Base-by-base conservation (phyloP, 2,888 invertebrate species). In the Philhelius pedissequus region DNA sequence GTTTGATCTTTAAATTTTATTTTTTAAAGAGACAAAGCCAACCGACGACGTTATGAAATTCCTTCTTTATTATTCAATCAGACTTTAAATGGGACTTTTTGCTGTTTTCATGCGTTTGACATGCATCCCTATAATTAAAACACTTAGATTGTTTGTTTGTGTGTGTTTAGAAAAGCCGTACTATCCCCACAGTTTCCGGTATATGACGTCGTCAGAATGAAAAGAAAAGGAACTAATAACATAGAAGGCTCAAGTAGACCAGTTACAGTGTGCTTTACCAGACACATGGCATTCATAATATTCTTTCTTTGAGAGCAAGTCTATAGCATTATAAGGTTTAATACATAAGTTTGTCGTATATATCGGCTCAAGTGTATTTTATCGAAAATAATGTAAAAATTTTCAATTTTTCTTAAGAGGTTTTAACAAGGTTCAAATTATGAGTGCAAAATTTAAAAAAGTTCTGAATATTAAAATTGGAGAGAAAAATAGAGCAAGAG, bases 1-100 rank as follows among this genome's bases (percentile, higher is more conserved):
- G 62, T 68, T 54, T 60, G 74, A 54, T 79, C 60, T 74, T 74
- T 54, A 52, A 80, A 58, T 69, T 79, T 66, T 73, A 43, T 60
- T 68, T 54, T 52, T 52, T 38, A 43, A 35, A 30, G 60, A 43
- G 32, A 32, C 32, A 32, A n/a, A n/a, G n/a, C n/a, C n/a, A n/a
- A n/a, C n/a, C n/a, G 45, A 8, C 22, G 7, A n/a, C 27, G 8
- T 38, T 11, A 18, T 1, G 13, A 40, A 40, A 27, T 54, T 32
- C 18, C 54, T 32, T 32, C 32, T 32, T 18, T 32, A 32, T 54
- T 54, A 54, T 54, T 32, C 32, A 54, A 56, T 35, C 56, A 35
- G 20, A 35, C 52, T 32, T 48, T 32, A n/a, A 32, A 50, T 15
- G 40, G 25, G 38, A 73, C 60, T 73, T 60, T 18, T 66, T 35